A percentile compares a stretch with the other conserved stretches of the same genome.
Evolutionary conservation across 2,888 invertebrate species (phyloP).

Genomic region (Meloe dianella): DNA sequence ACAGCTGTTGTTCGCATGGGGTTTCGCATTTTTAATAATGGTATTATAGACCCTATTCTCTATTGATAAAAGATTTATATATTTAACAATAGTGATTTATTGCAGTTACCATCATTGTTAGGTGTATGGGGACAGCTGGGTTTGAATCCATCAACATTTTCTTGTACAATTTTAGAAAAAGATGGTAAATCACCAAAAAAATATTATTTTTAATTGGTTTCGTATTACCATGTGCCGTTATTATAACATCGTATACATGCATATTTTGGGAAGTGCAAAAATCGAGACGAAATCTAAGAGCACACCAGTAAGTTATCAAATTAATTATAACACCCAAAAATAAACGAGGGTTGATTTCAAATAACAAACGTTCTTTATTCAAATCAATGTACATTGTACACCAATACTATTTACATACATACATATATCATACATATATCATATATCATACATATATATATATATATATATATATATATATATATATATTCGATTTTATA

Average conservation of each 20-base stretch:
- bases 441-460: no score
- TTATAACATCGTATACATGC: slow-evolving; percentile 83
- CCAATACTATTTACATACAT: not conserved
- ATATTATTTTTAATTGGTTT: slow-evolving; percentile 83
- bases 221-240: slow-evolving; percentile 82
- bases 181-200: slow-evolving; percentile 81
- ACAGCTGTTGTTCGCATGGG: slow-evolving; percentile 83
- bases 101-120: slow-evolving; percentile 77
- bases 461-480: no score
- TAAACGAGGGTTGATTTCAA: no score
- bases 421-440: no score
- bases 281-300: slow-evolving; percentile 75
- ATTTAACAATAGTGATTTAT: slow-evolving; percentile 43
- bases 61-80: slow-evolving; percentile 10
- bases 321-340: no score
- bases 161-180: slow-evolving; percentile 85
- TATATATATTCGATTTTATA: slow-evolving; percentile 21
- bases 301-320: slow-evolving; percentile 73
- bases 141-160: slow-evolving; percentile 79
- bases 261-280: slow-evolving; percentile 81
- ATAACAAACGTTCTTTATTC: not conserved
- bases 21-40: slow-evolving; percentile 75
- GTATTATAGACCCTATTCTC: slow-evolving; percentile 56
- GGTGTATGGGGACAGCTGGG: slow-evolving; percentile 88
- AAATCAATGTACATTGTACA: not conserved